Evolutionary conservation across 2,797 vertebrate species (phyloP), one percentile per base, ranked within the genome.

Genomic region (Phalanger gymnotis): DNA sequence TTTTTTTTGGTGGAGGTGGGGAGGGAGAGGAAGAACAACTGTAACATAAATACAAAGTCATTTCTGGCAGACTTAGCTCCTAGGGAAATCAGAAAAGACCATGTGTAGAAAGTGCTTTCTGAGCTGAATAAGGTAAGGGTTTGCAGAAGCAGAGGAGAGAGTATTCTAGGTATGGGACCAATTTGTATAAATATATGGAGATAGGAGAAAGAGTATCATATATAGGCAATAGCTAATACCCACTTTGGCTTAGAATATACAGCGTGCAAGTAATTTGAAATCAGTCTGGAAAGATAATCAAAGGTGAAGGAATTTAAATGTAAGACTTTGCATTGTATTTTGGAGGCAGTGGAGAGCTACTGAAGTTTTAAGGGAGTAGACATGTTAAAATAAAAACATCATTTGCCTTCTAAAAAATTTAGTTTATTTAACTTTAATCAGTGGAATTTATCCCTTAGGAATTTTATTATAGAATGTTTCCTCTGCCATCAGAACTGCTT

Each of bases 1-100:
- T 34, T 66, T 31, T 12, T 13, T 4, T 58, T 61, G 55, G 25
- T 0, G 55, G 7, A 1, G 2, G 12, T 9, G 11, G 0, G 0
- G 9, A 4, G 12, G 30, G 30, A n/a, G 14, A 28, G 61, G 61
- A 28, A 6, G 16, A 73, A 19, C 5, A 73, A 40, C 14, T 40
- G 34, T 58, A 61, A 61, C 30, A 13, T 61, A 31, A 61, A 61
- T 31, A 31, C 30, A 61, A 31, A 61, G 57, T 61, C 12, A 13
- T 31, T 61, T 31, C 57, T 31, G 57, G 30, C 57, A 31, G 30
- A 31, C 57, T 57, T 57, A 61, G 56, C 57, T 34, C 57, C 30
- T 11, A 2, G 57, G 57, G 3, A 11, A 61, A 61, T 61, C 30
- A 61, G 57, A 61, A 61, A 61, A 61, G 28, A 9, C 56, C 28